Evolutionary conservation across 2,113 vertebrate species (phyloP), one percentile per base, ranked within the genome.

Genomic region (Petromus typicus): DNA sequence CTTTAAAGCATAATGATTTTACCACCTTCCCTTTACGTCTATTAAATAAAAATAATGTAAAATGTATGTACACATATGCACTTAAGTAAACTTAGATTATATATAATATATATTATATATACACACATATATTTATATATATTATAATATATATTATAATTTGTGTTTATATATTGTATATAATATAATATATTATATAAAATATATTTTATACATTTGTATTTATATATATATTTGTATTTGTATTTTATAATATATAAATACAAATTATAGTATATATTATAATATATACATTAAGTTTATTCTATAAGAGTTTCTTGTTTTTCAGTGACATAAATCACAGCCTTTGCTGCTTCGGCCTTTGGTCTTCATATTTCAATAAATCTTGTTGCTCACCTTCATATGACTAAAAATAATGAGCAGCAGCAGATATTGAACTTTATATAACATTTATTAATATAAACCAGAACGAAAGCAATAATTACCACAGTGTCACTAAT

Each of bases 361-460:
- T 91, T 43, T 63, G n/a, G 34, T 80, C 45, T 22, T 95, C 76
- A 63, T 57, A 84, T 84, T 86, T 89, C 63, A 91, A 95, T 43
- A 91, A 84, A 89, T 96, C 78, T 95, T 82, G 30, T 78, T 89
- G 83, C 34, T 86, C 56, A n/a, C 57, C 48, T 89, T 71, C 7
- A 91, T 64, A 30, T 94, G 83, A 97, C 69, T 64, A 83, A 96
- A 97, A 96, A 89, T 94, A 94, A 96, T 97, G 95, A 96, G 91
- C 91, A 95, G 82, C 86, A 80, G 73, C 40, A 95, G 86, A 97
- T 92, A 97, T 92, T 97, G 94, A 97, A 95, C 91, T 97, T 96
- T 95, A 86, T 86, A 61, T 95, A 96, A 95, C 91, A 95, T 96
- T 96, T 95, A 95, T 98, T 97, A 96, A 94, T 92, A 87, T 66